Evolutionary conservation across 2,797 vertebrate species (phyloP).

Genomic region (Macropus fuliginosus): DNA sequence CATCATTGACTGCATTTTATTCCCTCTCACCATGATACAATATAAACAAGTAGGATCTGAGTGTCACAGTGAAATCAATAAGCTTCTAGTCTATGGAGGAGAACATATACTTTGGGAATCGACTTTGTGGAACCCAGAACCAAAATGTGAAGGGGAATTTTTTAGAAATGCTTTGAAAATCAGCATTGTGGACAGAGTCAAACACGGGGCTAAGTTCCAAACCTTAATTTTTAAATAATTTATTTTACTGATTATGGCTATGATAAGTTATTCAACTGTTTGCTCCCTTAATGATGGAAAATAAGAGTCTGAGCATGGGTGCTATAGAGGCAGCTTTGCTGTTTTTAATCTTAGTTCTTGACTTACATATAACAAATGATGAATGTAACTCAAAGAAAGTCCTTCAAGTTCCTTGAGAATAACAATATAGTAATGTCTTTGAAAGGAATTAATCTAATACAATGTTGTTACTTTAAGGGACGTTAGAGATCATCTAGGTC

Average conservation of each 20-base stretch:
- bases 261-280: background rate
- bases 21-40: background rate
- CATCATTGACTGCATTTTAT: background rate
- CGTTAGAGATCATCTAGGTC: background rate
- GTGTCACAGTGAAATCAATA: background rate
- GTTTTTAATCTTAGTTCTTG: background rate
- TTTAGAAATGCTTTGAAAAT: background rate
- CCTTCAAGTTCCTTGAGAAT: background rate
- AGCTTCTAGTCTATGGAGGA: background rate
- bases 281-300: background rate
- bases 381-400: background rate
- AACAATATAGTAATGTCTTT: background rate
- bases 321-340: background rate
- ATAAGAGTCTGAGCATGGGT: background rate
- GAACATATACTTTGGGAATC: background rate
- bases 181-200: background rate
- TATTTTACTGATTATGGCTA: background rate
- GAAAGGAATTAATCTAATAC: background rate
- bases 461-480: background rate
- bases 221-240: background rate
- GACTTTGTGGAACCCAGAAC: background rate
- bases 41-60: background rate
- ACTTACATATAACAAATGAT: background rate
- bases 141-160: background rate
- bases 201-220: background rate